Percentiles rank a stretch among this genome's conserved stretches.
These are phyloP conservation scores for Pycnonotus jocosus DNA, from an alignment of 2,113 vertebrate genomes.

Conservation along the genomic window DNA sequence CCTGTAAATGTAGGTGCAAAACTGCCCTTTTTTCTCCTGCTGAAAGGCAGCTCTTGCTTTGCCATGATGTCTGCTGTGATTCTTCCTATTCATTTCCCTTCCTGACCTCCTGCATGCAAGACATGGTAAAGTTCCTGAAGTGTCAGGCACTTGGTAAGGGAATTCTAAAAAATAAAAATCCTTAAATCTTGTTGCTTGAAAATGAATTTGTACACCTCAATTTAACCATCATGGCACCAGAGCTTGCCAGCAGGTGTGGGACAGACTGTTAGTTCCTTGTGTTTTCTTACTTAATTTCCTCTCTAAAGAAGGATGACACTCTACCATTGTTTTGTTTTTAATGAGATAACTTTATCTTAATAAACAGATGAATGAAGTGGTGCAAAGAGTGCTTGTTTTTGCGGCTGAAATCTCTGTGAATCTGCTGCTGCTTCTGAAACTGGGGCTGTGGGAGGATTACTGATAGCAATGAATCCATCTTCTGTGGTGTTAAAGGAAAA, in stretches of 20 bases:
- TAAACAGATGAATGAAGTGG: not conserved
- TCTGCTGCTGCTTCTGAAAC: not conserved
- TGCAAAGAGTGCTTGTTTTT: not conserved
- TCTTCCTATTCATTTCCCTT: not conserved
- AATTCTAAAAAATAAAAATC: not conserved
- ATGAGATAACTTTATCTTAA: not conserved
- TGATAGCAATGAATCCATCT: not conserved
- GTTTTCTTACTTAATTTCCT: not conserved
- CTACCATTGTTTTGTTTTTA: not conserved
- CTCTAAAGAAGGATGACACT: not conserved
- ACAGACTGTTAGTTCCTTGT: not conserved
- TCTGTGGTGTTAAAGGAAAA: not conserved
- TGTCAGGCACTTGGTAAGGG: not conserved
- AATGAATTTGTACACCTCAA: not conserved
- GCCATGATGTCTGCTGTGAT: accelerated
- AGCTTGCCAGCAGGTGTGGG: not conserved
- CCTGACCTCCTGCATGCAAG: accelerated
- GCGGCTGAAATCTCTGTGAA: not conserved
- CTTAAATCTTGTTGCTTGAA: not conserved
- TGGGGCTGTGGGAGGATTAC: not conserved
- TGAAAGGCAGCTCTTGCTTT: not conserved
- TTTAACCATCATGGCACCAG: not conserved
- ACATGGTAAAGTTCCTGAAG: too few relatives aligned
- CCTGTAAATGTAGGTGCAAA: not conserved
- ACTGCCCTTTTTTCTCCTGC: not conserved